Conservation (phyloP, 2,113 vertebrate species). For the Dicaeum eximium region DNA sequence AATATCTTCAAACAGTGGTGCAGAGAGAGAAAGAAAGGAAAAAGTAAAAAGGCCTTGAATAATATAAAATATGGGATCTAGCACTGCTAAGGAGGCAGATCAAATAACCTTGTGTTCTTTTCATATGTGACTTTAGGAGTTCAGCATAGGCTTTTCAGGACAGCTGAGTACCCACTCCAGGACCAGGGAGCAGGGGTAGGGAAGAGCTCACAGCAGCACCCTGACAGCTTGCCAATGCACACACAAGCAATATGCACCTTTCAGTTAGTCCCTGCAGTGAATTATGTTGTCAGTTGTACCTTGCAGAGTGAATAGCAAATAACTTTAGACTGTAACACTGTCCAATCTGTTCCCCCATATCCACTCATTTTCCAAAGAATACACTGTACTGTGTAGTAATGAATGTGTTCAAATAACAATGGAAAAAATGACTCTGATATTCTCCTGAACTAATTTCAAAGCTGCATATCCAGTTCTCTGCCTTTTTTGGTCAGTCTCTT, state of each 20-base stretch:
- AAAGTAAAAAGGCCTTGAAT: background rate
- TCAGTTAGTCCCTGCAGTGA: background rate
- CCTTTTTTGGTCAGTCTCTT: slow-evolving; percentile 58
- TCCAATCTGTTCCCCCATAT: slow-evolving; percentile 31
- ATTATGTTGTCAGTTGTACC: slow-evolving; percentile 46
- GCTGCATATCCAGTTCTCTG: slow-evolving; percentile 38
- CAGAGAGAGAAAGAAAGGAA: background rate
- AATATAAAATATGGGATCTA: background rate
- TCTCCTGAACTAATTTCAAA: slow-evolving; percentile 9
- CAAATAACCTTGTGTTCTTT: background rate
- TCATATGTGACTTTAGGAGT: background rate
- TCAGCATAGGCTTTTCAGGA: background rate
- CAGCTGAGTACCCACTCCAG: background rate
- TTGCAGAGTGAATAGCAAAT: slow-evolving; percentile 16
- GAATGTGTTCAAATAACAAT: slow-evolving; percentile 36
- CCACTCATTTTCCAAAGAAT: slow-evolving; percentile 56
- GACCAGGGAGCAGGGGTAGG: background rate
- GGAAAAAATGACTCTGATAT: slow-evolving; percentile 56
- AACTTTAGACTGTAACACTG: slow-evolving; percentile 33
- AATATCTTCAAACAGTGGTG: background rate
- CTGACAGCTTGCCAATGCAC: background rate
- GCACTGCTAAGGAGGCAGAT: background rate
- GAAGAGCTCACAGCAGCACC: background rate
- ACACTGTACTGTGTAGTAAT: slow-evolving; percentile 46
- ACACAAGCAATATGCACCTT: background rate